Base-by-base conservation (phyloP, 2,888 invertebrate species). In the Eilema caniola region DNA sequence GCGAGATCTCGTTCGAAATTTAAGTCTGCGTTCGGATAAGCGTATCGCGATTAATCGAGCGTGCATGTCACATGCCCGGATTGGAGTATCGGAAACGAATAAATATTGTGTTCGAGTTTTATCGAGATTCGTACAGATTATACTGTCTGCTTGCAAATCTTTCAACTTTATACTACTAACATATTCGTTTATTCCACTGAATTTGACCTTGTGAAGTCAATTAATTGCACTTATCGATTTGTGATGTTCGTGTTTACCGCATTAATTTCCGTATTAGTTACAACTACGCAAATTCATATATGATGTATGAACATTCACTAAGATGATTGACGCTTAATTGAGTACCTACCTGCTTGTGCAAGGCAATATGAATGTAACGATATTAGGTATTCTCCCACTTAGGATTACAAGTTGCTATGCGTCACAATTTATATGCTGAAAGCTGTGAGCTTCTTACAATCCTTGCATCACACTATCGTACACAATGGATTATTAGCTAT, bases 1-100 rank as follows among this genome's bases (percentile, higher is more conserved):
- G 78, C 82, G 81, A 87, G 84, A 85, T 83, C 80, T 78, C 77
- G 71, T 81, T 82, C 79, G 79, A 83, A 86, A 85, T 88, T 83
- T 78, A 86, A 85, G 83, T 83, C 77, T 76, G 74, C 75, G 69
- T 78, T 81, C 78, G 82, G 78, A 85, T 85, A 82, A 81, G 75
- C 77, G 75, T 78, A 84, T 82, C 77, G 78, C 75, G 80, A 78
- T 83, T 84, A 87, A 87, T 86, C 80, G 84, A 83, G 82, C 84
- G 80, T 85, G 77, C 78, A 85, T 83, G 79, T 83, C 81, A 82
- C 72, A 81, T 84, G 81, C 70, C 77, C 75, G 81, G 77, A 79
- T 80, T 78, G 75, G 77, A 82, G 76, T 80, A 80, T 85, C 78
- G 84, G 84, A 81, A 84, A 80, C 69, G 70, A 72, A 81, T 79